Evolutionary conservation across 1,140 invertebrate genomes (phyloP).

Genomic region (Lamellibrachia luymesi): DNA sequence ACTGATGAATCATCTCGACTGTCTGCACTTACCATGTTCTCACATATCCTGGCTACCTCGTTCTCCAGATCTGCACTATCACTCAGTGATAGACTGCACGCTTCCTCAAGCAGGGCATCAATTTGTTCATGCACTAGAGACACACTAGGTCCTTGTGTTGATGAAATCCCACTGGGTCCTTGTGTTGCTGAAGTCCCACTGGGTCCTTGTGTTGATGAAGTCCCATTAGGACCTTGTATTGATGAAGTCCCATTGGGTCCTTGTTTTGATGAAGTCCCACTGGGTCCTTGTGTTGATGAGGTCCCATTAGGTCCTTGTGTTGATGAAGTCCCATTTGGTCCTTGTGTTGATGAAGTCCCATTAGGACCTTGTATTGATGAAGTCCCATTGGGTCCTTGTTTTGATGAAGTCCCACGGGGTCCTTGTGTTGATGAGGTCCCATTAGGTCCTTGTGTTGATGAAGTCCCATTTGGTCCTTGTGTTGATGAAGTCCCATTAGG

Average conservation of each 20-base stretch:
- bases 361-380: background rate
- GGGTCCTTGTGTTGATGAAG: background rate
- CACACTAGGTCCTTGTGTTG: background rate
- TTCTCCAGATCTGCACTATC: background rate
- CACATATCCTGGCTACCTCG: background rate
- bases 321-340: background rate
- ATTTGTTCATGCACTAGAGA: background rate
- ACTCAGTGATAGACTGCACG: background rate
- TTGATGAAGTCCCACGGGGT: too few relatives aligned
- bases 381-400: background rate
- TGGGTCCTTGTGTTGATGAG: too few relatives aligned
- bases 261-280: background rate
- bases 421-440: too few relatives aligned
- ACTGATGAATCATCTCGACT: background rate
- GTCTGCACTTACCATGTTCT: background rate
- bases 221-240: background rate
- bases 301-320: background rate
- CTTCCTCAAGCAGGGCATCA: background rate
- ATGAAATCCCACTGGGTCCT: background rate
- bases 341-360: background rate
- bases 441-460: too few relatives aligned
- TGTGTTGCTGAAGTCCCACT: too few relatives aligned
- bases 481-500: too few relatives aligned
- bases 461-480: too few relatives aligned
- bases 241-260: background rate